Evolutionary conservation across 2,888 invertebrate genomes (phyloP).

Genomic region (Nesidiocoris tenuis): DNA sequence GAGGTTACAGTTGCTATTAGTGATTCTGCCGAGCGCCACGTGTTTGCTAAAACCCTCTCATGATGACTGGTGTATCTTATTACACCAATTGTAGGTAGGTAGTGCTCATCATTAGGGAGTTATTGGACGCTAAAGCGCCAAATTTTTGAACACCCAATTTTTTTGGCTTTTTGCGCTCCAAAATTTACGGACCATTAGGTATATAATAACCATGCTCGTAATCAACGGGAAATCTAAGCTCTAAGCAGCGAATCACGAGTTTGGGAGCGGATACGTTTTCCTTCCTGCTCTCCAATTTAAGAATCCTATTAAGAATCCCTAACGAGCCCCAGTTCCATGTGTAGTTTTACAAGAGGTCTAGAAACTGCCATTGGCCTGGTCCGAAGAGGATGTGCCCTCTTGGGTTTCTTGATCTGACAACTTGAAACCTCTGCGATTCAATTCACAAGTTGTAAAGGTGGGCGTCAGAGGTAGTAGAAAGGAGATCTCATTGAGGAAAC

Average conservation of each 20-base stretch:
- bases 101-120: too few relatives aligned
- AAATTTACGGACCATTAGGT: too few relatives aligned
- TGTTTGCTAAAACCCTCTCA: constrained; percentile 16
- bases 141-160: too few relatives aligned
- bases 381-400: constrained; percentile 31
- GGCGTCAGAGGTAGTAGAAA: background rate
- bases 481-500: background rate
- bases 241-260: too few relatives aligned
- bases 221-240: too few relatives aligned
- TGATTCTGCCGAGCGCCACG: constrained; percentile 23
- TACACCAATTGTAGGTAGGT: constrained; percentile 36
- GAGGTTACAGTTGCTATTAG: constrained; percentile 33
- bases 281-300: too few relatives aligned
- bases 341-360: background rate
- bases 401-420: constrained; percentile 29
- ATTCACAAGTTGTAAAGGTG: constrained; percentile 13
- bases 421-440: constrained; percentile 15
- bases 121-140: too few relatives aligned
- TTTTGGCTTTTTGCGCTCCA: too few relatives aligned
- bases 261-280: constrained; percentile 26
- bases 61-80: constrained; percentile 30
- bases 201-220: too few relatives aligned
- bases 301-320: too few relatives aligned
- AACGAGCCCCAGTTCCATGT: too few relatives aligned
- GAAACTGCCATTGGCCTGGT: background rate